A percentile compares a stretch with the other conserved stretches of the same genome.
Evolutionary conservation across 2,113 vertebrate genomes (phyloP).

Genomic region (Caracal caracal): DNA sequence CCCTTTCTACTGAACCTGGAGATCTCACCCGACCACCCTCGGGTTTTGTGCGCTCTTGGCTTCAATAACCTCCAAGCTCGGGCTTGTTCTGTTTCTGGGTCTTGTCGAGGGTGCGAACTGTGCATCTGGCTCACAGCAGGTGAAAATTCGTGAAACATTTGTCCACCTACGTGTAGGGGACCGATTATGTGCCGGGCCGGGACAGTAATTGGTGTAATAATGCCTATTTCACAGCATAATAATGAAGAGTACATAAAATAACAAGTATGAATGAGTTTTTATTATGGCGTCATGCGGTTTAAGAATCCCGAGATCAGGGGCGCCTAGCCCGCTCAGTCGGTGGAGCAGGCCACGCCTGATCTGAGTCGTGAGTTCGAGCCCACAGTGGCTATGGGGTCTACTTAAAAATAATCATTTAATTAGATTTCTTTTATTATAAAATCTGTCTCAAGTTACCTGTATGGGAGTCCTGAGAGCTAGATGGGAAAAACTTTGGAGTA

Average conservation of each 20-base stretch:
- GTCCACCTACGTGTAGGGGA: not conserved
- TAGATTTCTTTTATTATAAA: not conserved
- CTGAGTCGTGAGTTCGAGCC: not conserved
- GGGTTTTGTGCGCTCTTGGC: not conserved
- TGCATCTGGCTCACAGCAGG: not conserved
- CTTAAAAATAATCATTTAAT: not conserved
- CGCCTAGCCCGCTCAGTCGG: fast-evolving
- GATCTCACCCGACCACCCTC: not conserved
- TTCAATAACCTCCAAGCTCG: not conserved
- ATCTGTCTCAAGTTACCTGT: not conserved
- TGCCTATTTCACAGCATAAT: not conserved
- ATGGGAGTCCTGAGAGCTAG: not conserved
- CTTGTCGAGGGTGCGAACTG: not conserved
- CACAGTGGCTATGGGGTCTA: fast-evolving
- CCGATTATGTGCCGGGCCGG: not conserved
- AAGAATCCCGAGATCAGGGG: not conserved
- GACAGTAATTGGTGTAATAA: not conserved
- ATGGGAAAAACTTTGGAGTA: not conserved
- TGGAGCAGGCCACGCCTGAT: not conserved
- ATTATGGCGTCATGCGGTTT: not conserved
- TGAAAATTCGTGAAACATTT: not conserved
- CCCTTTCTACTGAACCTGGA: no score
- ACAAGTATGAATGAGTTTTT: not conserved
- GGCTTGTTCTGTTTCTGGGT: not conserved
- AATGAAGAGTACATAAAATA: not conserved